Conservation (phyloP, 2,113 vertebrate genomes). For the Phoxinus phoxinus region DNA sequence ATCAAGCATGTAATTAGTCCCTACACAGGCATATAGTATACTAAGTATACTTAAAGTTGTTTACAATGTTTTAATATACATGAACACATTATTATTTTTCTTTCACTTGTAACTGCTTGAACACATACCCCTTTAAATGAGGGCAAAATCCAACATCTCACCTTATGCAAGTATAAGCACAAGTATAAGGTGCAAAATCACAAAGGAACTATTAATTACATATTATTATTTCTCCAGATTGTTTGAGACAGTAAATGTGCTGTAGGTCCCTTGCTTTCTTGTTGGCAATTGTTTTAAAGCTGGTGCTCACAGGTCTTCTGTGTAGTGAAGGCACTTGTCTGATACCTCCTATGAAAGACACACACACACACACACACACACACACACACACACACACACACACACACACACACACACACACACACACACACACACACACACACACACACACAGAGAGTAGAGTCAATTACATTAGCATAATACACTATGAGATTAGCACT, state of each 20-base stretch:
- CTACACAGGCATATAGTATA: no score
- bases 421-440: no score
- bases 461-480: background rate
- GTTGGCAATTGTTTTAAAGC: background rate
- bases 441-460: background rate
- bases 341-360: background rate
- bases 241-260: no score
- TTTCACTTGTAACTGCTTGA: background rate
- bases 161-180: background rate
- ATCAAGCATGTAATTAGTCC: no score
- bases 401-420: no score
- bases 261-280: background rate
- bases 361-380: no score
- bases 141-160: background rate
- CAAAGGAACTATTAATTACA: no score
- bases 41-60: no score
- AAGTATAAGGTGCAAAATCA: no score
- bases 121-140: background rate
- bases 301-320: background rate
- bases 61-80: background rate
- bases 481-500: background rate
- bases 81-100: background rate
- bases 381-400: no score
- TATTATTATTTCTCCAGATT: no score
- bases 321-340: background rate